Percentiles rank a stretch among this genome's conserved stretches.
These are phyloP conservation scores for Papilio gigon DNA, from an alignment of 2,888 invertebrate species.

Conservation along the genomic window DNA sequence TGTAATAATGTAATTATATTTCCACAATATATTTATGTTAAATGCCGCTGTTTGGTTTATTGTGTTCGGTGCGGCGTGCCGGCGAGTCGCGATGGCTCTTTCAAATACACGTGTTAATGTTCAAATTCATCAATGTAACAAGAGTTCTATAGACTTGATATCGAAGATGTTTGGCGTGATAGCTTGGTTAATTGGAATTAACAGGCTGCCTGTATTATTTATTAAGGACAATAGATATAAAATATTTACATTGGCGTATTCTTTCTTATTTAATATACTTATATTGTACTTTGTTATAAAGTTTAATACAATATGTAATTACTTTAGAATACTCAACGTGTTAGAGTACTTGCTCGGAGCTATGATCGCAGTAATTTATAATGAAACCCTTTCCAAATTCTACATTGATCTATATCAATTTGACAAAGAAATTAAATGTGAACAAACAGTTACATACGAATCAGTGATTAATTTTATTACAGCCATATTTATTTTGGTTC, in stretches of 20 bases:
- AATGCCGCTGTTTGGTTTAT: background rate
- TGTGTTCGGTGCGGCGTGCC: background rate
- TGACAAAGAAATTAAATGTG: background rate
- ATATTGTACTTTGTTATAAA: slow-evolving; percentile 2
- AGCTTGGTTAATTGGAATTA: background rate
- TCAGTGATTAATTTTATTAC: background rate
- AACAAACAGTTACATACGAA: background rate
- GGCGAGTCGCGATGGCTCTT: slow-evolving; percentile 2
- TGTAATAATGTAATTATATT: background rate
- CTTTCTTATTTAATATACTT: background rate
- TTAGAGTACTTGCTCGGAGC: slow-evolving; percentile 3
- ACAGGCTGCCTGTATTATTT: background rate
- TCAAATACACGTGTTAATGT: background rate
- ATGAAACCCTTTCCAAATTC: background rate
- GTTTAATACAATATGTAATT: background rate
- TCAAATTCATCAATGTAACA: background rate
- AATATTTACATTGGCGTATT: background rate
- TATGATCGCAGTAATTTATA: background rate
- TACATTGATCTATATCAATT: background rate
- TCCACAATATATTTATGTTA: background rate
- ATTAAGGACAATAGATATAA: background rate
- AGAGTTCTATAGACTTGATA: background rate
- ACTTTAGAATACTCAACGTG: too few relatives aligned
- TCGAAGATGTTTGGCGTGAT: background rate
- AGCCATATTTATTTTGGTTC: background rate